Base-by-base conservation (phyloP, 2,113 vertebrate species). In the Scolopax mira region DNA sequence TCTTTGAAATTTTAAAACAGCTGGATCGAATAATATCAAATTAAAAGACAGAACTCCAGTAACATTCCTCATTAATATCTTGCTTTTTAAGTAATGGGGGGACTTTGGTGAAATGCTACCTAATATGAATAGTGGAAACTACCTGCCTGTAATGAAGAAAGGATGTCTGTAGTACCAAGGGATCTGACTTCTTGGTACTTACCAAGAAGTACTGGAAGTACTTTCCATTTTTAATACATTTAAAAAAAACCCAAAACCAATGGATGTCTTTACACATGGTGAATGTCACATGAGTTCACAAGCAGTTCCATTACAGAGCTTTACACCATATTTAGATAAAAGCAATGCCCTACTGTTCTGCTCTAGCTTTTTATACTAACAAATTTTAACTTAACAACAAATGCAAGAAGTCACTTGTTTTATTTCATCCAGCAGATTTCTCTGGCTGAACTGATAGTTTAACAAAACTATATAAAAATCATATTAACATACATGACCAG, bases 141-240 rank as follows among this genome's bases (percentile, higher is more conserved):
- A 96, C 90, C 82, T 95, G 73, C 22, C 35, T 92, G 22, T 86
- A 92, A 93, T 90, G 69, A 92, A 84, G 72, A 67, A 78, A 81
- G 37, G 60, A 93, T 39, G 31, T 86, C 52, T 93, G 60, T 79
- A 41, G 30, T 91, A 93, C 71, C 75, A 83, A 90, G 87, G 88
- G 87, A 95, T 85, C 69, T 69, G 88, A 93, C 88, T 94, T 91
- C 90, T 94, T 96, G 28, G 69, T 90, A 81, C 88, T 81, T 93
- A 93, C 65, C 58, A 93, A 77, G 81, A 87, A 92, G 62, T 73
- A 90, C 90, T 96, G 88, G 62, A 95, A 95, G 71, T 91, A 82
- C 79, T 90, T 96, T 84, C 72, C 72, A 90, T 93, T 96, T 96
- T 92, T 89, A 89, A 97, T 60, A 86, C 88, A 90, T 74, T 86